Percentiles rank a stretch among this genome's conserved stretches.
These are phyloP conservation scores for Pagrus major DNA, from an alignment of 2,113 vertebrate genomes.

Conservation along the genomic window DNA sequence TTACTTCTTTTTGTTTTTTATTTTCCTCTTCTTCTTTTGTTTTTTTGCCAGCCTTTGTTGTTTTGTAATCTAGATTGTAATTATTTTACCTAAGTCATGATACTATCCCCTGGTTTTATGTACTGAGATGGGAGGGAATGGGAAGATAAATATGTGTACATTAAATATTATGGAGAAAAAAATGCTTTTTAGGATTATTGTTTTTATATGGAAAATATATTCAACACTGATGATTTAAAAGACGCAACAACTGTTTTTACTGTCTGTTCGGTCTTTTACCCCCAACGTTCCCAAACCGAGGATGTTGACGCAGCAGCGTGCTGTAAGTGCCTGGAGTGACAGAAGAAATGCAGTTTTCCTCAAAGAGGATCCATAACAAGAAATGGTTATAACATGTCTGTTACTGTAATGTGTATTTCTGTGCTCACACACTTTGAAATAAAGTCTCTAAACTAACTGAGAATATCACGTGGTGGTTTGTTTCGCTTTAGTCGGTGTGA, in stretches of 20 bases:
- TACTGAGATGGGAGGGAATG: constrained; percentile 56
- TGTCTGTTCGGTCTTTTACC: constrained; percentile 49
- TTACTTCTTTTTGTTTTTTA: constrained; percentile 20
- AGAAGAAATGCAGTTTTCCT: constrained; percentile 71
- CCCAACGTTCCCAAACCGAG: background rate
- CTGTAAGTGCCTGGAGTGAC: constrained; percentile 49
- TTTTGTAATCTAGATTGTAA: constrained; percentile 82
- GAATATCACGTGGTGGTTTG: background rate
- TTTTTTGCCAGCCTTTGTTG: constrained; percentile 55
- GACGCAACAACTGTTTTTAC: constrained; percentile 32
- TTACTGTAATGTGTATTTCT: constrained; percentile 64
- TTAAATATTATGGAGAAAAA: constrained; percentile 63
- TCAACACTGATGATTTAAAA: constrained; percentile 60
- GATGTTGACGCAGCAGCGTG: constrained; percentile 17
- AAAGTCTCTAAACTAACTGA: constrained; percentile 67
- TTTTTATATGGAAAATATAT: constrained; percentile 74
- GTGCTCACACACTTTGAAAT: constrained; percentile 74
- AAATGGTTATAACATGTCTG: constrained; percentile 35
- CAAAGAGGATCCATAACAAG: constrained; percentile 73
- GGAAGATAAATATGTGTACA: constrained; percentile 74
- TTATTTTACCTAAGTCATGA: constrained; percentile 72
- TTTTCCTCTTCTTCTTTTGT: constrained; percentile 20
- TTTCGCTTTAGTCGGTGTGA: too few relatives aligned
- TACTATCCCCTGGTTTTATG: constrained; percentile 67
- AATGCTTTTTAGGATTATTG: constrained; percentile 52